These are phyloP conservation scores for Trachymyrmex septentrionalis DNA, from an alignment of 1,140 invertebrate species.

Conservation along the genomic window DNA sequence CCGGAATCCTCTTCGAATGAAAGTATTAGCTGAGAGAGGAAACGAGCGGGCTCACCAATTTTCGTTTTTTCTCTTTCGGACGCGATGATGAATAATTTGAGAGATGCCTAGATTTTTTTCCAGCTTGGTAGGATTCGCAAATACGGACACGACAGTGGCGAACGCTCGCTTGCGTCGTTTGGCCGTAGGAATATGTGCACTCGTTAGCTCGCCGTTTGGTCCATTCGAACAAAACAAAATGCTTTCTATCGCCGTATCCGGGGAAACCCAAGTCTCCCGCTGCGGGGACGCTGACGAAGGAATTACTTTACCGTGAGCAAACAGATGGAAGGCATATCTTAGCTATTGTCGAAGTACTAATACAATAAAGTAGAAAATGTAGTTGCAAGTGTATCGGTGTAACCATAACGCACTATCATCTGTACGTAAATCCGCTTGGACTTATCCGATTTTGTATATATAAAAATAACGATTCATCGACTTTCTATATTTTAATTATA, in stretches of 20 bases:
- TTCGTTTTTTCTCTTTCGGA: conserved; percentile 64
- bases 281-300: conserved; percentile 32
- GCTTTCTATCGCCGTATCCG: not conserved
- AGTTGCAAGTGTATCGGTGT: not conserved
- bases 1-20: conserved; percentile 70
- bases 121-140: conserved; percentile 49
- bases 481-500: conserved; percentile 1
- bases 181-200: conserved; percentile 39
- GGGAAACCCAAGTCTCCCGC: conserved; percentile 51
- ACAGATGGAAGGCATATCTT: conserved; percentile 61
- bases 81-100: conserved; percentile 75
- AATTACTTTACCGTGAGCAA: conserved; percentile 60
- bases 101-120: conserved; percentile 45
- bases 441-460: conserved; percentile 45
- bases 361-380: not conserved
- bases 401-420: not conserved
- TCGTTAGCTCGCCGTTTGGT: conserved; percentile 70
- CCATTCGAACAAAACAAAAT: conserved; percentile 63
- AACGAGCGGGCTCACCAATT: conserved; percentile 57
- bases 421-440: not conserved
- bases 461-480: conserved; percentile 50
- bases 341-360: not conserved
- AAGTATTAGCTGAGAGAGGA: conserved; percentile 70
- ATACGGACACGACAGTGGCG: conserved; percentile 18
- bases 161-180: conserved; percentile 11